Percentiles rank a stretch among this genome's conserved stretches.
phyloP scores from a whole-genome alignment of 2,113 vertebrate genomes.

The Eulacestoma nigropectus region DNA sequence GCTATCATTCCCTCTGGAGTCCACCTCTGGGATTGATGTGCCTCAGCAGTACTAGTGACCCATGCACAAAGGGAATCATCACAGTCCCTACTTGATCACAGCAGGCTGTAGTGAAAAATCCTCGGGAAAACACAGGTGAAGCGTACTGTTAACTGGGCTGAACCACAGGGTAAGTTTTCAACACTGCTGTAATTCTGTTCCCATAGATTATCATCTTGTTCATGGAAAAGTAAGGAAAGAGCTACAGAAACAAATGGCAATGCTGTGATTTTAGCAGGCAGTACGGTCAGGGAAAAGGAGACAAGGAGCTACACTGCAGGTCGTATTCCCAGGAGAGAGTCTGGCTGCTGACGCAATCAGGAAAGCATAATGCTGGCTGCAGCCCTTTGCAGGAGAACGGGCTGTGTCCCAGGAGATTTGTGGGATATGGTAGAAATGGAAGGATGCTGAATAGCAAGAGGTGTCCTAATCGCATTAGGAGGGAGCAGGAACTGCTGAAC shows the following conservation, averaged over 20 bases:
- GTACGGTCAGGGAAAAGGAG: background rate
- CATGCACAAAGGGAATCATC: background rate
- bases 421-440: background rate
- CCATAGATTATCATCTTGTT: constrained; percentile 49
- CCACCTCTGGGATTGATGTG: background rate
- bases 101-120: background rate
- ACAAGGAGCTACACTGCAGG: background rate
- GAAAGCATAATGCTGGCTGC: background rate
- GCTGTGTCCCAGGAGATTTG: background rate
- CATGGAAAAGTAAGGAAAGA: background rate
- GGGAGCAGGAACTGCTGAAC: background rate
- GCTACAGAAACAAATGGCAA: background rate
- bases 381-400: background rate
- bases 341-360: background rate
- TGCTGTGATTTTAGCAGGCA: background rate
- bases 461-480: background rate
- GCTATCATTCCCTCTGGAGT: background rate
- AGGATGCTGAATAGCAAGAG: background rate
- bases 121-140: background rate
- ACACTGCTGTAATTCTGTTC: constrained; percentile 25
- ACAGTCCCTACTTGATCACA: background rate
- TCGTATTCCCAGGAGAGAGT: background rate
- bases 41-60: background rate
- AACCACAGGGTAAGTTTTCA: constrained; percentile 33
- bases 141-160: background rate